Percentiles rank a stretch among this genome's conserved stretches.
phyloP scores from a whole-genome alignment of 2,888 invertebrate species.

The Bombylius major region DNA sequence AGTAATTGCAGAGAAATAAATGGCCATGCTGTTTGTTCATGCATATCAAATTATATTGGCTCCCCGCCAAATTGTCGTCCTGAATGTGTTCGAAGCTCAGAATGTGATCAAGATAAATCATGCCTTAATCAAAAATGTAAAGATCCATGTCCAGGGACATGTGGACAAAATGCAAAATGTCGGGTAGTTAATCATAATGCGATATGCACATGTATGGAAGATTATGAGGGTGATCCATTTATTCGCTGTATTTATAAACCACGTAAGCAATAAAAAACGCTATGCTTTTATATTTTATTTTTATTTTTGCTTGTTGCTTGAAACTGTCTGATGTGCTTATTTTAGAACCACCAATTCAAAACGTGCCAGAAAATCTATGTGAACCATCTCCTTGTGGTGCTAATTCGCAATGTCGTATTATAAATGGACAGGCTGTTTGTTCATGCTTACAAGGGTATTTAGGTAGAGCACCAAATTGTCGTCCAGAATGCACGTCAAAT shows the following conservation, averaged over 20 bases:
- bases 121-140: conserved; percentile 69
- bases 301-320: conserved; percentile 3
- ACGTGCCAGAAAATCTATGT: conserved; percentile 52
- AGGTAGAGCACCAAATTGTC: conserved; percentile 73
- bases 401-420: conserved; percentile 66
- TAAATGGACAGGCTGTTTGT: conserved; percentile 65
- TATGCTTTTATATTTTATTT: conserved; percentile 6
- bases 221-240: conserved; percentile 71
- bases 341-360: conserved; percentile 20
- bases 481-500: conserved; percentile 74
- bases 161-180: conserved; percentile 69
- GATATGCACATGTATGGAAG: conserved; percentile 65
- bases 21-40: conserved; percentile 68
- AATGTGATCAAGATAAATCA: conserved; percentile 67
- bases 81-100: conserved; percentile 71
- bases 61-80: conserved; percentile 66
- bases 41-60: conserved; percentile 64
- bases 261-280: conserved; percentile 37
- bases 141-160: conserved; percentile 73
- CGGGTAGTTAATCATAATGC: conserved; percentile 77
- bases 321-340: neutral
- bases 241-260: conserved; percentile 54
- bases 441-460: conserved; percentile 67
- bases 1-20: conserved; percentile 62
- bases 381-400: conserved; percentile 74